Evolutionary conservation across 2,888 invertebrate species (phyloP).

Genomic region (Ganaspis brasiliensis): DNA sequence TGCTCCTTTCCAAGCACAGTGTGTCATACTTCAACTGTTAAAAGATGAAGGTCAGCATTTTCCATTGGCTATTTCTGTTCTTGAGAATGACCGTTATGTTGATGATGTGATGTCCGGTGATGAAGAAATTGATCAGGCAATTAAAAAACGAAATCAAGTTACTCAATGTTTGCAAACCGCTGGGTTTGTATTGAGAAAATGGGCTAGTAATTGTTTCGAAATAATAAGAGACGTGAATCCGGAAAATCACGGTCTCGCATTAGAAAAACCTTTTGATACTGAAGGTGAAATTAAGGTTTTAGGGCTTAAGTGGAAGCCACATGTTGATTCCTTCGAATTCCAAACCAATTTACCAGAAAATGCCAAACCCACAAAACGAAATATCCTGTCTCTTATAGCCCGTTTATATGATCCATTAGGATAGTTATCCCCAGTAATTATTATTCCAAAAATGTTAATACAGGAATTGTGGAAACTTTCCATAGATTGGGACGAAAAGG

Average conservation of each 20-base stretch:
- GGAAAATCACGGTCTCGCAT: neutral
- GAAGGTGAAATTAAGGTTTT: neutral
- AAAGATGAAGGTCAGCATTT: neutral
- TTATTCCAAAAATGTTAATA: slow-evolving; percentile 11
- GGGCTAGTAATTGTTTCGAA: slow-evolving; percentile 11
- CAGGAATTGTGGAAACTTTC: neutral
- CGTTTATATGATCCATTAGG: neutral
- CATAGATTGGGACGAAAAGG: neutral
- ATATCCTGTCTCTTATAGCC: neutral
- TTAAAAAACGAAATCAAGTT: neutral
- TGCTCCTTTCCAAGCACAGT: neutral
- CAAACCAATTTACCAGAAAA: slow-evolving; percentile 5
- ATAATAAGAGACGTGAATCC: neutral
- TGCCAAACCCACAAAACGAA: neutral
- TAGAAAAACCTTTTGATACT: neutral
- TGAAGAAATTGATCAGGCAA: neutral
- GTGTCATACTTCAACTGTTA: neutral
- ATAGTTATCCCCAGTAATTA: too few species aligned
- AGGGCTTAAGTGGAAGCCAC: neutral
- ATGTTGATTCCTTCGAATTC: neutral
- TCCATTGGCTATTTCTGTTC: neutral
- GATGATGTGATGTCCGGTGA: neutral
- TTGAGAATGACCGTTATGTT: neutral
- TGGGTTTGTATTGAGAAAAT: neutral
- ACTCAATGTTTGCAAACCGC: neutral